phyloP scores from a whole-genome alignment of 2,888 invertebrate genomes.

The Tortricodes alternella region DNA sequence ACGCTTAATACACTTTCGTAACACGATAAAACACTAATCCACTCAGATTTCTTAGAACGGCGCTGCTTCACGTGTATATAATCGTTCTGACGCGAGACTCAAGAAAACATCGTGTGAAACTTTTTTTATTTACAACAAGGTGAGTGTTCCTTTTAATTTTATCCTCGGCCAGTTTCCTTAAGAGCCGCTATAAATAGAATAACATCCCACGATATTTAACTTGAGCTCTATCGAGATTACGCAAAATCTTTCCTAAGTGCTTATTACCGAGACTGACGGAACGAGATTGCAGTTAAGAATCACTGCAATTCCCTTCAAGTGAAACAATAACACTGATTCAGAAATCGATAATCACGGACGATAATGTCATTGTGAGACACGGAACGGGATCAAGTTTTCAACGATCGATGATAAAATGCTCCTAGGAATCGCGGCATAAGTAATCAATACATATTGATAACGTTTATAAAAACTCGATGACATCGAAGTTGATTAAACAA shows the following conservation, averaged over 20 bases:
- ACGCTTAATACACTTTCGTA: background rate
- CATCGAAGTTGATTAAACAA: too few relatives aligned
- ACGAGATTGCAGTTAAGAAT: background rate
- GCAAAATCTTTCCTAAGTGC: constrained; percentile 5
- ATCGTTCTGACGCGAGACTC: constrained; percentile 3
- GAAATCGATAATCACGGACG: background rate
- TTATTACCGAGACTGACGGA: background rate
- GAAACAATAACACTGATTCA: background rate
- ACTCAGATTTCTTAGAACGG: constrained; percentile 7
- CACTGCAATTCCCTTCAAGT: background rate
- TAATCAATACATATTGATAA: too few relatives aligned
- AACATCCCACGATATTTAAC: constrained; percentile 12
- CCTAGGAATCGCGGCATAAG: too few relatives aligned
- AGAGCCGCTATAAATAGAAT: constrained; percentile 19
- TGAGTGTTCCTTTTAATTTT: constrained; percentile 27
- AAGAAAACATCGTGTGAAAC: constrained; percentile 21
- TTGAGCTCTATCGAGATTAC: constrained; percentile 20
- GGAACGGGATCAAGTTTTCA: background rate
- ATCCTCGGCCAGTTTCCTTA: constrained; percentile 15
- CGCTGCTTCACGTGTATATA: constrained; percentile 5
- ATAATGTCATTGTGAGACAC: background rate
- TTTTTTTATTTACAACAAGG: constrained; percentile 20
- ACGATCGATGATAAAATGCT: too few relatives aligned
- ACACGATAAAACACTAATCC: constrained; percentile 4
- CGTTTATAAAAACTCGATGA: too few relatives aligned